phyloP scores from a whole-genome alignment of 2,888 invertebrate genomes.

The Nineta flava region DNA sequence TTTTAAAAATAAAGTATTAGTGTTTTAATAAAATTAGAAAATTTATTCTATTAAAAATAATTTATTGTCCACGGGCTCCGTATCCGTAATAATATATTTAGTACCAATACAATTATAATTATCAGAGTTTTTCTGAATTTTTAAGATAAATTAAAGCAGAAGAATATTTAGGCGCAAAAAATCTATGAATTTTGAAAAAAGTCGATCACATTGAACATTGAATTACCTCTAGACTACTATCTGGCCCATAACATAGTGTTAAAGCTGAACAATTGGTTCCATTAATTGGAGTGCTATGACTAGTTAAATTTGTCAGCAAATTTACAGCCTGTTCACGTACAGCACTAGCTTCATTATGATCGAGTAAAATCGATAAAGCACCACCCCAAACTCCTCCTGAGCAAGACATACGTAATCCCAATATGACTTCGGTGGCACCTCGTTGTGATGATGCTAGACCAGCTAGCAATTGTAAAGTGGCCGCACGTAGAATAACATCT shows the following conservation, averaged over 20 bases:
- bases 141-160: not conserved
- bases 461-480: slow-evolving; percentile 32
- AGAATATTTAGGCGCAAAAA: too few species aligned
- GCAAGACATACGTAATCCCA: slow-evolving; percentile 9
- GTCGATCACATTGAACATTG: not conserved
- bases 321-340: slow-evolving; percentile 38
- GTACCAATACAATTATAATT: not conserved
- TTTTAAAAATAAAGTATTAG: too few species aligned
- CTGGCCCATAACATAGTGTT: slow-evolving; percentile 10
- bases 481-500: slow-evolving; percentile 35
- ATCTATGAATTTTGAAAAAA: not conserved
- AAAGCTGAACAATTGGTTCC: not conserved
- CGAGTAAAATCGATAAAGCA: slow-evolving; percentile 22
- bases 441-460: slow-evolving; percentile 25
- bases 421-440: slow-evolving; percentile 20
- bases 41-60: too few species aligned
- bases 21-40: too few species aligned
- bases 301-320: slow-evolving; percentile 30
- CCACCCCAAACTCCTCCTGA: slow-evolving; percentile 22
- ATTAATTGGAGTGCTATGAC: slow-evolving; percentile 14
- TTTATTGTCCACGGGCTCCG: too few species aligned
- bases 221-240: slow-evolving; percentile 13
- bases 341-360: slow-evolving; percentile 33
- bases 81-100: not conserved
- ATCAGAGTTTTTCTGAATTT: not conserved